Evolutionary conservation across 2,888 invertebrate genomes (phyloP), one percentile per base, ranked within the genome.

Genomic region (Gortyna flavago): DNA sequence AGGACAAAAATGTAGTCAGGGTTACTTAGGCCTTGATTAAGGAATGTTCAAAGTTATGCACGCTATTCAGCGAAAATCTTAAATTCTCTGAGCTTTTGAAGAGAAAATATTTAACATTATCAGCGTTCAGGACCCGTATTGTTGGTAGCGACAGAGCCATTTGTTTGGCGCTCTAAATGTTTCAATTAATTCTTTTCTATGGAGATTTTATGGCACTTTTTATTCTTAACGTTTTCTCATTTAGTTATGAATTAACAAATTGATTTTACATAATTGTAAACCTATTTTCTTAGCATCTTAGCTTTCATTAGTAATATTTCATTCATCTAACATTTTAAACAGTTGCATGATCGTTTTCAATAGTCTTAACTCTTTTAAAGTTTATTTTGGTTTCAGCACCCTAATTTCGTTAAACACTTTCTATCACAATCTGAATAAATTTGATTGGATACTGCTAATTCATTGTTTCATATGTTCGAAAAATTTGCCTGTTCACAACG

Each of bases 31-130:
- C 67, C 64, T 69, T 76, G 65, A 74, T 76, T 51, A 74, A 38
- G 62, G 21, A 65, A 72, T 83, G n/a, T 67, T 68, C 25, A n/a
- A 79, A 82, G 59, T 77, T 74, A 81, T 72, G 66, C 44, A 48
- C 44, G 70, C 54, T 71, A 65, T 82, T 81, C 44, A 48, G 29
- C 21, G 21, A 68, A 73, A 32, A 38, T 48, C 32, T 71, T 70
- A 70, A 85, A 84, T 75, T 85, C 41, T 71, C 13, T 4, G 3
- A 73, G 64, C 29, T 44, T 71, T 79, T 54, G 16, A 29, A 29
- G 35, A 57, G 18, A 85, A 67, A 38, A 62, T 62, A 35, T 65
- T 44, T 77, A 61, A 48, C 38, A 18, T 67, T 76, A 71, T 85
- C 72, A 75, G 61, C 21, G 13, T 72, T 69, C 61, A 13, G 6